Evolutionary conservation across 1,140 invertebrate species (phyloP), one percentile per base, ranked within the genome.

Genomic region (Conopomorpha cramerella): DNA sequence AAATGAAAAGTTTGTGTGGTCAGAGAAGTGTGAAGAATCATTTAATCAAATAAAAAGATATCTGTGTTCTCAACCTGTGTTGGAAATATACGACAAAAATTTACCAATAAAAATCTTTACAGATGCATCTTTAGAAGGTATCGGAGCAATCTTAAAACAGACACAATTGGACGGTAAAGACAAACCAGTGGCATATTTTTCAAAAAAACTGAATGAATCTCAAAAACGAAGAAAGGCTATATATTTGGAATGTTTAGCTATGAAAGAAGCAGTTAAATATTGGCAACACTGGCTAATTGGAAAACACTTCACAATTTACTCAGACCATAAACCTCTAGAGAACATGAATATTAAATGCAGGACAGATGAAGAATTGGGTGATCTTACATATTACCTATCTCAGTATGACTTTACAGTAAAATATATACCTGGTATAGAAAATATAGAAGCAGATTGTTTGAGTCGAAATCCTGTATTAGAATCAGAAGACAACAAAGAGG

Each of bases 301-400:
- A 12, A 55, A 38, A 26, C 28, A 23, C 36, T 62, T 63, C 33
- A 56, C 26, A 30, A 46, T 58, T 13, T 58, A 32, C 31, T 51
- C 54, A 35, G 55, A 60, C 32, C 55, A 64, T 34, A 59, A 57
- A 44, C 55, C 55, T 38, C n/a, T n/a, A n/a, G n/a, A n/a, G n/a
- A n/a, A n/a, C n/a, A n/a, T n/a, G n/a, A n/a, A n/a, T n/a, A n/a
- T n/a, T n/a, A n/a, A n/a, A n/a, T n/a, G n/a, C n/a, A n/a, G n/a
- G n/a, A n/a, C n/a, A n/a, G n/a, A n/a, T n/a, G n/a, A n/a, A n/a
- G n/a, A n/a, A n/a, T n/a, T n/a, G n/a, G n/a, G n/a, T n/a, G n/a
- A n/a, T n/a, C n/a, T n/a, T n/a, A n/a, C n/a, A n/a, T n/a, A n/a
- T n/a, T n/a, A n/a, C n/a, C n/a, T n/a, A n/a, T n/a, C n/a, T n/a